A percentile compares a stretch with the other conserved stretches of the same genome.
Evolutionary conservation across 2,797 vertebrate genomes (phyloP).

Genomic region (Etheostoma perlongum): DNA sequence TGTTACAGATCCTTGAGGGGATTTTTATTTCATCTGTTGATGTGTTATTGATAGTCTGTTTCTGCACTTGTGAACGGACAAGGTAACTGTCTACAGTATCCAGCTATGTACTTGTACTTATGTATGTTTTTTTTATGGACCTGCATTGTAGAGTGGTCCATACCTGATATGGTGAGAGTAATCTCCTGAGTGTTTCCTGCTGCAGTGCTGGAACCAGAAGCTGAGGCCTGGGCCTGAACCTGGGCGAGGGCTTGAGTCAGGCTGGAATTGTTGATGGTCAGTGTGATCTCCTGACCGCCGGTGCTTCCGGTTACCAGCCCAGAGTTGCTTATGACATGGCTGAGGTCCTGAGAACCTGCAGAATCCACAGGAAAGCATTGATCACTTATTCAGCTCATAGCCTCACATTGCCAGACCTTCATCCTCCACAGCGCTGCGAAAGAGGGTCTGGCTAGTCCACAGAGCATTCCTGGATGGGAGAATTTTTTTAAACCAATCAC

Average conservation of each 20-base stretch:
- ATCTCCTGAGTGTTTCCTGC: slow-evolving; percentile 93
- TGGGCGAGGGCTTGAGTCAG: slow-evolving; percentile 93
- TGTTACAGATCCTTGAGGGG: not conserved
- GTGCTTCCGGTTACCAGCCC: slow-evolving; percentile 87
- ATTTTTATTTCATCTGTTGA: slow-evolving; percentile 18
- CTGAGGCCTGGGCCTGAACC: slow-evolving; percentile 90
- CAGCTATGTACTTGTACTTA: not conserved
- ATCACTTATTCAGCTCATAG: slow-evolving; percentile 1
- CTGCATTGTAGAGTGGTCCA: not conserved
- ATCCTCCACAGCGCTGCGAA: no score
- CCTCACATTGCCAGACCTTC: no score
- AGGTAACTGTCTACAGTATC: not conserved
- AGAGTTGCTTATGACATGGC: slow-evolving; percentile 90
- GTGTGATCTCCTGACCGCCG: slow-evolving; percentile 92
- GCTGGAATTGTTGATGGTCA: slow-evolving; percentile 97
- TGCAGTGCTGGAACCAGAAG: slow-evolving; percentile 76
- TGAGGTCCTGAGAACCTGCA: slow-evolving; percentile 92
- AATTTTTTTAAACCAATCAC: no score
- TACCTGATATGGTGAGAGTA: slow-evolving; percentile 98
- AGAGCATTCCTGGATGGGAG: no score
- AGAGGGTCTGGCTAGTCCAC: no score
- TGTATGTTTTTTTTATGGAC: not conserved
- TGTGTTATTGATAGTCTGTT: slow-evolving; percentile 20
- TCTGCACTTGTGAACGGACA: not conserved
- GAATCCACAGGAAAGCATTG: not conserved